Percentiles rank a stretch among this genome's conserved stretches.
These are phyloP conservation scores for Lota lota DNA, from an alignment of 2,113 vertebrate species.

Conservation along the genomic window DNA sequence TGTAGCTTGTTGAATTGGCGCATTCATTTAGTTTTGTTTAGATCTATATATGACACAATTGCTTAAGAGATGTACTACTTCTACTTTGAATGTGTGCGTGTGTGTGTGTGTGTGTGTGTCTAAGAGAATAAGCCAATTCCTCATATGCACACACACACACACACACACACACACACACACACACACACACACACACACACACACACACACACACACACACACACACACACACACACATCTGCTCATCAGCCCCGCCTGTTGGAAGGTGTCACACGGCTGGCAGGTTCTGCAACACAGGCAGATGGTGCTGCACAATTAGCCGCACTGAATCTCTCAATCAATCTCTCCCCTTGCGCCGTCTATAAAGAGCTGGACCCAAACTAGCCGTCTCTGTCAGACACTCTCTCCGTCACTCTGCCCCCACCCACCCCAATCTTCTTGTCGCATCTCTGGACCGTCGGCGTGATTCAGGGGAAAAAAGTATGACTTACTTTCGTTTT, in stretches of 20 bases:
- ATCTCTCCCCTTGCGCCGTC: constrained; percentile 41
- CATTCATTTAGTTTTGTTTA: not conserved
- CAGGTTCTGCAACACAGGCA: constrained; percentile 72
- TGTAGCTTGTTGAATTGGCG: not conserved
- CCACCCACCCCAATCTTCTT: not conserved
- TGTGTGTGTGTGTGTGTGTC: no score
- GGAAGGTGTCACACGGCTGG: constrained; percentile 65
- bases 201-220: constrained; percentile 2
- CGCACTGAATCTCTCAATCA: constrained; percentile 71
- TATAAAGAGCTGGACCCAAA: constrained; percentile 34
- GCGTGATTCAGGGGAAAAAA: not conserved
- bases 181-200: constrained; percentile 27
- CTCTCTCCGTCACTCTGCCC: constrained; percentile 22
- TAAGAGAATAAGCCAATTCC: no score
- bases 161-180: constrained; percentile 9
- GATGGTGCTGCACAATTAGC: constrained; percentile 79
- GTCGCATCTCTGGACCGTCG: not conserved
- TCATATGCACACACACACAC: not conserved
- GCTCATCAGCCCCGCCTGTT: constrained; percentile 62
- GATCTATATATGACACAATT: not conserved
- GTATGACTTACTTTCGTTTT: no score
- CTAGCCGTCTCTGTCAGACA: constrained; percentile 29
- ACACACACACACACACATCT: constrained; percentile 61
- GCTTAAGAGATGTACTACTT: no score
- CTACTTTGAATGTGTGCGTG: no score